phyloP scores from a whole-genome alignment of 2,888 invertebrate genomes.

The Hermaeophaga mercurialis region DNA sequence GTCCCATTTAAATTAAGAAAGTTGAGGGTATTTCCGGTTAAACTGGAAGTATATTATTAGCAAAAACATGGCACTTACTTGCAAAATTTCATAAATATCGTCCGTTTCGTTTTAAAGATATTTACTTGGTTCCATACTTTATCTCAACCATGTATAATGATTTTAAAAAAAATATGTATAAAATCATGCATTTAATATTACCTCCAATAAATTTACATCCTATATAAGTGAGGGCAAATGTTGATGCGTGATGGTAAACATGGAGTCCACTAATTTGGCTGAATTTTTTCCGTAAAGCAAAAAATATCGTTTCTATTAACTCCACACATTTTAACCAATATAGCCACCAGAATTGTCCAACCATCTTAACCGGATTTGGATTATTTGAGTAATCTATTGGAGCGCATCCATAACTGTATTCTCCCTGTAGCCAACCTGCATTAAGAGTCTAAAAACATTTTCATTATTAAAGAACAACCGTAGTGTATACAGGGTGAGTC shows the following conservation, averaged over 20 bases:
- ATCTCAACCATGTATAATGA: too few species aligned
- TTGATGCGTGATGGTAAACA: constrained; percentile 73
- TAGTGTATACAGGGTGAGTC: too few species aligned
- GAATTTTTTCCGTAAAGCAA: constrained; percentile 72
- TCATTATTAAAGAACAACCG: too few species aligned
- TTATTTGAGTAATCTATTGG: constrained; percentile 72
- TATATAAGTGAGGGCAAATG: constrained; percentile 66
- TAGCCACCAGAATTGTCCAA: constrained; percentile 63
- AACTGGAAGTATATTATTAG: too few species aligned
- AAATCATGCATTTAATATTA: constrained; percentile 54
- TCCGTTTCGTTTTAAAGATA: too few species aligned
- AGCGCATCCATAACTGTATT: constrained; percentile 69
- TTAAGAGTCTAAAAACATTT: constrained; percentile 69
- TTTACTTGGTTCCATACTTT: too few species aligned
- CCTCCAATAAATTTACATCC: constrained; percentile 70
- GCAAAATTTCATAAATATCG: too few species aligned
- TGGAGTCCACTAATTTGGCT: constrained; percentile 75
- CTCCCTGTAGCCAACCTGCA: constrained; percentile 67
- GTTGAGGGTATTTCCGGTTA: too few species aligned
- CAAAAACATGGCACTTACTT: too few species aligned
- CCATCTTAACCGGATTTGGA: constrained; percentile 64
- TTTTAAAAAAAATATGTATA: too few species aligned
- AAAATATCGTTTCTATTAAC: constrained; percentile 72
- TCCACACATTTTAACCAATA: constrained; percentile 69
- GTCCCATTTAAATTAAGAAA: too few species aligned